Base-by-base conservation (phyloP, 2,113 vertebrate species). In the Choloepus hoffmanni region DNA sequence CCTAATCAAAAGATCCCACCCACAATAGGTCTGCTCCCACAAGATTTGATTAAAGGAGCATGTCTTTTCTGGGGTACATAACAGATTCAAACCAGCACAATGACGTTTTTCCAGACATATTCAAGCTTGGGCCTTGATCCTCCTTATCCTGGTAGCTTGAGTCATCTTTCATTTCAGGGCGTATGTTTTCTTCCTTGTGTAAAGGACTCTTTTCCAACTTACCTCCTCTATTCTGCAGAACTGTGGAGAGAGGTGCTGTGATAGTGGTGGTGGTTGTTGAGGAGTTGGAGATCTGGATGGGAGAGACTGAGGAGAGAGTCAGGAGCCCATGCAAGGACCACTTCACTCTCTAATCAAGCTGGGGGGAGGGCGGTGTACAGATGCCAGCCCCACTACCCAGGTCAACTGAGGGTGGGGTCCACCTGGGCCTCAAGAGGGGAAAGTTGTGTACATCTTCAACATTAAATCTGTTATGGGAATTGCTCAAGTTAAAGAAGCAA, bases 101-200 rank as follows among this genome's bases (percentile, higher is more conserved):
- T 36, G 36, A 36, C 36, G 94, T 99, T 99, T 97, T 97, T 99
- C 99, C 99, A 99, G 15, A 99, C 99, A 2, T 99, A 98, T 62
- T 33, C 58, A 21, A 12, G 14, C 0, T 98, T 96, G 36, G 99
- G 99, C 92, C 98, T 99, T 23, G 99, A 99, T 28, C 99, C 70
- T 98, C 98, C 58, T 99, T 99, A 95, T 99, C 99, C 93, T 14
- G 95, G 97, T 99, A 99, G 33, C 98, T 99, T 79, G 98, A 98
- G 93, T 99, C 99, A 0, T 99, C 99, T 48, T 84, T 79, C 28
- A 94, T 85, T 55, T 98, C 98, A 7, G 98, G 95, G 26, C 98
- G 97, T 89, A 97, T 45, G 3, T 98, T 97, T 67, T 98, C 98
- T 10, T 96, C 97, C 65, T 98, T 94, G 0, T 96, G 83, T 19